These are phyloP conservation scores for Metopia argyrocephala DNA, from an alignment of 2,888 invertebrate species.

Conservation along the genomic window DNA sequence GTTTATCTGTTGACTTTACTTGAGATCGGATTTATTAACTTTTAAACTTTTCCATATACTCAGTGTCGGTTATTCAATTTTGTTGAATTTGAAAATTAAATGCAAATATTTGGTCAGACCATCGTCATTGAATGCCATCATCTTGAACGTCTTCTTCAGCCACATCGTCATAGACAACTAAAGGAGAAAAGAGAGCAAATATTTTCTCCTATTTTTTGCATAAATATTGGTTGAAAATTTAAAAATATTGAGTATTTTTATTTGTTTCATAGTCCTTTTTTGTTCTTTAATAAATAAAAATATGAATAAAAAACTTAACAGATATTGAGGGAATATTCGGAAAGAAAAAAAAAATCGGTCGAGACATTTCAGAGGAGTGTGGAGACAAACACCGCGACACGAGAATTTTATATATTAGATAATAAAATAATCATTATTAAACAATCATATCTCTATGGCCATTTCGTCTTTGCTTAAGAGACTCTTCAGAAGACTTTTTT, in stretches of 20 bases:
- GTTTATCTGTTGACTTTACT: constrained; percentile 55
- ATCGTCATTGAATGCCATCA: background rate
- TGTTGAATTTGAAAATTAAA: constrained; percentile 59
- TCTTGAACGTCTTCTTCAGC: background rate
- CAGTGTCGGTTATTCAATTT: constrained; percentile 30
- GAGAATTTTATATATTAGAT: no score
- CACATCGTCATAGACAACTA: constrained; percentile 16
- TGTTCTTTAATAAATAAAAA: no score
- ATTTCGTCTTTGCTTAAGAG: no score
- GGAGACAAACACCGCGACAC: no score
- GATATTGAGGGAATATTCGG: no score
- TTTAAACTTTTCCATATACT: constrained; percentile 52
- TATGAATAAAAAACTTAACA: no score
- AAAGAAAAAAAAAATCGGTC: no score
- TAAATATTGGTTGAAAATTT: constrained; percentile 25
- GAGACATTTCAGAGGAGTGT: no score
- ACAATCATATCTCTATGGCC: no score
- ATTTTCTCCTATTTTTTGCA: constrained; percentile 16
- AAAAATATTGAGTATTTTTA: background rate
- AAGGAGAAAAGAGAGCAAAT: background rate
- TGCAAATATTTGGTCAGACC: constrained; percentile 58
- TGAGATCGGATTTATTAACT: constrained; percentile 61
- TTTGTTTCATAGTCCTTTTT: no score
- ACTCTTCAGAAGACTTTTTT: no score
- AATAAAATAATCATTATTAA: no score